Evolutionary conservation across 2,113 vertebrate species (phyloP).

Genomic region (Nyctibius bracteatus): DNA sequence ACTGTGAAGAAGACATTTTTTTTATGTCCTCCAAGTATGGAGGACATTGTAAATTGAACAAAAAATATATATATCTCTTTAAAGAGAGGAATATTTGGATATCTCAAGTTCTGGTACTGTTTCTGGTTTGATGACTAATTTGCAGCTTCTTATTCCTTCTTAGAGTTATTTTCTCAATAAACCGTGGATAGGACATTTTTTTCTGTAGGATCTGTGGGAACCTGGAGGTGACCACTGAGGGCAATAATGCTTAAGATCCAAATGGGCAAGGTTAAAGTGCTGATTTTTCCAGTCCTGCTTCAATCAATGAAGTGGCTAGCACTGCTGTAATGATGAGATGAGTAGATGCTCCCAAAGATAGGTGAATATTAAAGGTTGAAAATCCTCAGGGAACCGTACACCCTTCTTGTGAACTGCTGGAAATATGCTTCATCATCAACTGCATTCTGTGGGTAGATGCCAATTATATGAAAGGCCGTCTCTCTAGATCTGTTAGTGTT

Average conservation of each 20-base stretch:
- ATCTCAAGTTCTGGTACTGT: background rate
- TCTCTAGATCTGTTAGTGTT: constrained; percentile 50
- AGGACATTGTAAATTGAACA: background rate
- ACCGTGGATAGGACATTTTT: background rate
- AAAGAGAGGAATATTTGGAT: background rate
- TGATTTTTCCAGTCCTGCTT: constrained; percentile 36
- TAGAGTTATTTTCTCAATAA: background rate
- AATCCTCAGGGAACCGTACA: constrained; percentile 54
- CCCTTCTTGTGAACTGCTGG: constrained; percentile 61
- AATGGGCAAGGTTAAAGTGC: background rate
- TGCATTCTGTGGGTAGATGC: constrained; percentile 35
- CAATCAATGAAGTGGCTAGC: constrained; percentile 32
- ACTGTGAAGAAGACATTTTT: background rate
- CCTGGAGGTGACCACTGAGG: background rate
- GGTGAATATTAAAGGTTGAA: constrained; percentile 41
- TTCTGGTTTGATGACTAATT: background rate
- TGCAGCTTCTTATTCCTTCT: background rate
- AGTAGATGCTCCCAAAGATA: constrained; percentile 54
- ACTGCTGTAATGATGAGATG: constrained; percentile 50
- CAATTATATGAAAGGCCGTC: constrained; percentile 62
- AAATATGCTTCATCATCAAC: constrained; percentile 64
- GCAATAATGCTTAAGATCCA: background rate
- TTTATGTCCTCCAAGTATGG: background rate
- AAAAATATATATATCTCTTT: background rate
- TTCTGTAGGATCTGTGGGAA: background rate